Evolutionary conservation across 2,113 vertebrate genomes (phyloP).

Genomic region (Aptenodytes forsteri): DNA sequence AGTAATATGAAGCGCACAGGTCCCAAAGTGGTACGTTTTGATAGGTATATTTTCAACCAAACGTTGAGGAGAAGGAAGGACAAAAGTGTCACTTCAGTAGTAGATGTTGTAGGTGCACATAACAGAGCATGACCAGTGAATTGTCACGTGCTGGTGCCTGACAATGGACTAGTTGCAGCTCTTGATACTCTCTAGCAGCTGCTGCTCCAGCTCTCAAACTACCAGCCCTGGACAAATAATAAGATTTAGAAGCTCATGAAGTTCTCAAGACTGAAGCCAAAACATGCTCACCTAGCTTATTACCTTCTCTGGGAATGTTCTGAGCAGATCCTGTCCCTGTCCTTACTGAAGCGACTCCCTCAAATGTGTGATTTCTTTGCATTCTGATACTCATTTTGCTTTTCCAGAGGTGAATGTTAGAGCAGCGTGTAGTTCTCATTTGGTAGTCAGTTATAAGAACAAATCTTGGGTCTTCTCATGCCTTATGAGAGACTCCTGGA

Average conservation of each 20-base stretch:
- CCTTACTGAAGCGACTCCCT: background rate
- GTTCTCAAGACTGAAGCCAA: background rate
- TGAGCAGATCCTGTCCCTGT: background rate
- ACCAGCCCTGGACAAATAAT: background rate
- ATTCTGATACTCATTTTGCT: background rate
- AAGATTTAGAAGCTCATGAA: background rate
- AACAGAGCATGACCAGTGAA: background rate
- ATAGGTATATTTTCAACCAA: background rate
- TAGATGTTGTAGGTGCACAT: fast-evolving
- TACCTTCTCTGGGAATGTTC: background rate
- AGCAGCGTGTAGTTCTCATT: background rate
- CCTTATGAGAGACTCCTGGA: background rate
- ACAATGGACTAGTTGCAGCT: background rate
- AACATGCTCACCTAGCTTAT: background rate
- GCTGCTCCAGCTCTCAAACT: background rate
- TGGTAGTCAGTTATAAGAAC: background rate
- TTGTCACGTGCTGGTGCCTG: background rate
- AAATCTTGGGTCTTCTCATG: background rate
- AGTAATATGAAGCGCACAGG: background rate
- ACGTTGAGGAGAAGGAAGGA: background rate
- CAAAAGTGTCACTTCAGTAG: background rate
- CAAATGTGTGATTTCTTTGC: background rate
- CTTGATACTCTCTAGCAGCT: background rate
- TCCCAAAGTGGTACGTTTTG: background rate
- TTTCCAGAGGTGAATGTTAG: background rate